Evolutionary conservation across 2,888 invertebrate species (phyloP), one percentile per base, ranked within the genome.

Genomic region (Tipula lateralis): DNA sequence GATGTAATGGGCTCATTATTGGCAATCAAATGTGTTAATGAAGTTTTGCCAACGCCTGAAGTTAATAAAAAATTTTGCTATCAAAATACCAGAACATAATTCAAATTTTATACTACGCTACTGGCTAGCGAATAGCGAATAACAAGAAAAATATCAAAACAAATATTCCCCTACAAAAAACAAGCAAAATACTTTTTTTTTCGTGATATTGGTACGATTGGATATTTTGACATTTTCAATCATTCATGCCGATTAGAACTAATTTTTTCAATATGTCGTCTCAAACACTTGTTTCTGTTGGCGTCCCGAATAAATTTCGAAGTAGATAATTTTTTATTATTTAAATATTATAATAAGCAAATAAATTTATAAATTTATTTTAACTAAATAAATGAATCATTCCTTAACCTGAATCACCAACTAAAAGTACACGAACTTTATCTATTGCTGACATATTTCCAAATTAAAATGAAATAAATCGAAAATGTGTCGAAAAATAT

Each of bases 11-110:
- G 94, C 89, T 97, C 95, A 88, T 95, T 95, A 87, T 97, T 95
- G 84, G 97, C 96, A 87, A 98, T 95, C 85, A 99, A 91, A 91
- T 98, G 96, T 0, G 97, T 96, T 83, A 99, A 92, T 0, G 98
- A 98, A 3, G 98, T 97, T 92, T 99, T 99, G 24, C 99, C 99
- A 86, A 99, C 99, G 86, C 99, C 98, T 94, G n/a, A n/a, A n/a
- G n/a, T n/a, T n/a, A n/a, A n/a, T n/a, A n/a, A n/a, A n/a, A n/a
- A n/a, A n/a, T n/a, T n/a, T n/a, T n/a, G n/a, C n/a, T n/a, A n/a
- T n/a, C n/a, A n/a, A n/a, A n/a, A n/a, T n/a, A n/a, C n/a, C n/a
- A n/a, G n/a, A n/a, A n/a, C n/a, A n/a, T n/a, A n/a, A n/a, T n/a
- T n/a, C n/a, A n/a, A n/a, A n/a, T n/a, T n/a, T n/a, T n/a, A n/a